Base-by-base conservation (phyloP, 1,140 invertebrate species). In the Hydropsyche tenuis region DNA sequence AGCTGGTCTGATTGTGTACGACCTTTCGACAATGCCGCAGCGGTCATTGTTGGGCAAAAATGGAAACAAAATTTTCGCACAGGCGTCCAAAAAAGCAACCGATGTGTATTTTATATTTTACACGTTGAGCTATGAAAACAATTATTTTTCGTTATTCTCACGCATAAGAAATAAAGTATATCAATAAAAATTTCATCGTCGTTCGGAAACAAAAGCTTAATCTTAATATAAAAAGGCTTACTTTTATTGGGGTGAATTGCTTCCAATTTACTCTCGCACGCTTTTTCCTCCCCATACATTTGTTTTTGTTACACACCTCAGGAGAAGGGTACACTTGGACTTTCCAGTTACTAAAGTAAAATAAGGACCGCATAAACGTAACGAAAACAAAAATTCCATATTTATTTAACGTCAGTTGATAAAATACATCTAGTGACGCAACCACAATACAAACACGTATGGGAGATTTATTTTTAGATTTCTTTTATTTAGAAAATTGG, bases 171-270 rank as follows among this genome's bases (percentile, higher is more conserved):
- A 48, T 48, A 48, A 48, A 48, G 16, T 18, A 53, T 53, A 18
- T 53, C 16, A 18, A 53, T 53, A 48, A 48, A 14, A 37, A 18
- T 18, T 53, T 53, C 48, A 53, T 53, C 20, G 9, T 16, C 20
- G 16, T 53, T 53, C 48, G 48, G 48, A 53, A 53, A 53, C 16
- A 16, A 20, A 53, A 63, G 60, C 27, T 37, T 27, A 63, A 63
- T 30, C 23, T 27, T 63, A 63, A 30, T 63, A 30, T 63, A 27
- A 30, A 45, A 66, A 22, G 27, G 63, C 30, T 66, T 46, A 43
- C 63, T n/a, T 66, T 66, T 66, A 66, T 66, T 43, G 63, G 30
- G 18, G 63, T 66, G 63, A 66, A 66, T 66, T 43, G 63, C 42
- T 43, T 46, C 63, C 63, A 66, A 66, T 66, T 66, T 66, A 66